Conservation (phyloP, 2,113 vertebrate species). For the Xiphias gladius region DNA sequence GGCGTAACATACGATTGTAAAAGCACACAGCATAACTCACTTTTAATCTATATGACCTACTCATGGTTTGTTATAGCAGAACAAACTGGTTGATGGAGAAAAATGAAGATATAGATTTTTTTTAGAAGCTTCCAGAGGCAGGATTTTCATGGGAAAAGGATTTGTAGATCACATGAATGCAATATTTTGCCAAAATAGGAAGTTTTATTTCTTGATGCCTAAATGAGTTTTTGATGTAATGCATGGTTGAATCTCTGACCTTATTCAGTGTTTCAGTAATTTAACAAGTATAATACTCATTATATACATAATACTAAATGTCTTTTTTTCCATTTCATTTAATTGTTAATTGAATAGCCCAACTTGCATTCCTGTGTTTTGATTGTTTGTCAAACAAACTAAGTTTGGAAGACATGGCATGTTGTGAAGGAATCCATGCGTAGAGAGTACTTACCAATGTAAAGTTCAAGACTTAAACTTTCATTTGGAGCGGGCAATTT, state of each 20-base stretch:
- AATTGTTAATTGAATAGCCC: not conserved
- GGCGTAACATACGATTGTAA: not conserved
- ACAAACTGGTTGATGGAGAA: not conserved
- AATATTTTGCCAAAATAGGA: not conserved
- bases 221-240: not conserved
- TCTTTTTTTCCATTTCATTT: too few relatives aligned
- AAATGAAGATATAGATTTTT: slow-evolving; percentile 13
- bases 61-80: slow-evolving; percentile 38
- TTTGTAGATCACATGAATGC: not conserved
- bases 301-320: too few relatives aligned
- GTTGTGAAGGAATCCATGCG: too few relatives aligned
- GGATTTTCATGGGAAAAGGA: slow-evolving; percentile 3
- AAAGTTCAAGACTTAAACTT: not conserved
- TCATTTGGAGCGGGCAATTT: not conserved
- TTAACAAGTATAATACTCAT: not conserved
- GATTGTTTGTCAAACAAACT: not conserved
- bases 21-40: slow-evolving; percentile 23
- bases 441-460: not conserved
- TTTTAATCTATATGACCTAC: slow-evolving; percentile 50
- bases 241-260: not conserved
- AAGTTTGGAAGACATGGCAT: too few relatives aligned
- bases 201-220: not conserved
- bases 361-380: too few relatives aligned
- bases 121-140: not conserved
- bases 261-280: not conserved